Evolutionary conservation across 1,140 invertebrate species (phyloP).

Genomic region (Calosoma granatense): DNA sequence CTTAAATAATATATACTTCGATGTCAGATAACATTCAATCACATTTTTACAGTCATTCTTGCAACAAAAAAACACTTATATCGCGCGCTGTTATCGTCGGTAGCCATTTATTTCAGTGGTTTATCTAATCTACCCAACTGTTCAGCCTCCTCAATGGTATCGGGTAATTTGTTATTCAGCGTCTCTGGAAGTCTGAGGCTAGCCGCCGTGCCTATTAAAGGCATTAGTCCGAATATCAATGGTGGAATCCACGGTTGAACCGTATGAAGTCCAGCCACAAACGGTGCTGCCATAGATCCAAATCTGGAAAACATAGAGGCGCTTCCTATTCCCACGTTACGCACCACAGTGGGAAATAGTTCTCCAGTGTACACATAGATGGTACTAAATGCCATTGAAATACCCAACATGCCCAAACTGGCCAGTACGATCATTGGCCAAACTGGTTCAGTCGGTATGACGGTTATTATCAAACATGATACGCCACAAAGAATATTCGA

Average conservation of each 20-base stretch:
- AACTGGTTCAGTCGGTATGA: conserved; percentile 38
- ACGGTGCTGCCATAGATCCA: conserved; percentile 51
- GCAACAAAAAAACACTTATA: too few relatives aligned
- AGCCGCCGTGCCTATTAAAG: conserved; percentile 49
- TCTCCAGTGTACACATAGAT: conserved; percentile 51
- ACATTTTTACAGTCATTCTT: too few relatives aligned
- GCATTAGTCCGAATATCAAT: conserved; percentile 52
- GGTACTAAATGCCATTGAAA: conserved; percentile 46
- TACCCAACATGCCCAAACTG: conserved; percentile 46
- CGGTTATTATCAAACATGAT: conserved; percentile 48
- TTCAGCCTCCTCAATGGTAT: conserved; percentile 47
- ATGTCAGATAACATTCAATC: too few relatives aligned
- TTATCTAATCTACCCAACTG: too few relatives aligned
- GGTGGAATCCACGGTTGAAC: conserved; percentile 48
- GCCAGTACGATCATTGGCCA: conserved; percentile 21
- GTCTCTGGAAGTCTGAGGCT: conserved; percentile 59
- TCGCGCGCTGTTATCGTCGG: neutral
- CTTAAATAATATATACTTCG: too few relatives aligned
- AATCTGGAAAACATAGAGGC: conserved; percentile 46
- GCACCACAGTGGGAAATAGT: conserved; percentile 50
- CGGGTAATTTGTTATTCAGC: conserved; percentile 44
- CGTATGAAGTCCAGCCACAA: conserved; percentile 37
- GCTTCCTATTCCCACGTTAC: conserved; percentile 47
- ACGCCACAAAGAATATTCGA: conserved; percentile 40
- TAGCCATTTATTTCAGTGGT: too few relatives aligned